Evolutionary conservation across 2,888 invertebrate genomes (phyloP), one percentile per base, ranked within the genome.

Genomic region (Agelastica alni): DNA sequence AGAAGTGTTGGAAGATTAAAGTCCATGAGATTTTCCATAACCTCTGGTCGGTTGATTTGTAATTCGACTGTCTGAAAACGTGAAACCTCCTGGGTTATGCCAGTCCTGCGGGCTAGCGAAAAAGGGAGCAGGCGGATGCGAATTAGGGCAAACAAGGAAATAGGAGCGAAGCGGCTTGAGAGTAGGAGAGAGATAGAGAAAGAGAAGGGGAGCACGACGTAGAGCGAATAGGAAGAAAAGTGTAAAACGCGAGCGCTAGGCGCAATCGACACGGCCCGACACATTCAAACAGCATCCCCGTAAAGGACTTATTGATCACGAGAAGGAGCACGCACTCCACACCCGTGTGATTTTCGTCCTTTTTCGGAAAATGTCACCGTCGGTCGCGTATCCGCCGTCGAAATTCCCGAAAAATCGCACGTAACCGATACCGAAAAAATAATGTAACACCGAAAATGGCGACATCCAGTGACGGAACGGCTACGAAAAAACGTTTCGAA

Each of bases 271-370:
- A 53, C 47, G 52, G 28, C 37, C 42, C 32, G 34, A 46, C 51
- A 55, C 57, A 47, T 61, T 62, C 61, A 62, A 67, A 56, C 70
- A 70, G 70, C 72, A 73, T 69, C 71, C 72, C 61, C 48, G 69
- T 70, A 69, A n/a, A 70, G 69, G 72, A 71, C 69, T 70, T 73
- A 73, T 73, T 72, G 73, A 73, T 73, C 72, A 68, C 32, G 66
- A 65, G 64, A 71, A 69, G 70, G 37, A 39, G 70, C 69, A 65
- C 64, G 60, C 65, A 61, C 65, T 70, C 70, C 71, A 70, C 71
- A 70, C 71, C 71, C 71, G 71, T 65, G 61, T 37, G n/a, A n/a
- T 17, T 28, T 58, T 56, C 63, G 66, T 31, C 14, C 42, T 41
- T 32, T 62, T 53, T 58, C 55, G 55, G 57, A 64, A 66, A 61